Conservation (phyloP, 2,797 vertebrate genomes). For the Aselliscus stoliczkanus region DNA sequence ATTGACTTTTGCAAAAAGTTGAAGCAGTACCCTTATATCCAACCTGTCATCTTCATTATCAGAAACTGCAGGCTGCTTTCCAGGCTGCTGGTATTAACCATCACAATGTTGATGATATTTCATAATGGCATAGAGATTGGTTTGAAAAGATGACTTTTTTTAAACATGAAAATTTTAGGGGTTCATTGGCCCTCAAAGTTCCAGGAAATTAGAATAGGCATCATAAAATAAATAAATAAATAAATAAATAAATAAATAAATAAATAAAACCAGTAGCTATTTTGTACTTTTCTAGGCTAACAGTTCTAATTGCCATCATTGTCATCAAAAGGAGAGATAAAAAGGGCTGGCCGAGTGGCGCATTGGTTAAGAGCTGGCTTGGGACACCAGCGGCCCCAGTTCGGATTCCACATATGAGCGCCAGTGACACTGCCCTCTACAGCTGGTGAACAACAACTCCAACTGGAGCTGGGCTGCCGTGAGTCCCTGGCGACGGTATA, state of each 20-base stretch:
- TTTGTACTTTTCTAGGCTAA: neutral
- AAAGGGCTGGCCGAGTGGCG: no score
- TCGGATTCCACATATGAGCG: no score
- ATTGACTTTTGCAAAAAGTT: neutral
- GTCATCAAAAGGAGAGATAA: neutral
- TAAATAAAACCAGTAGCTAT: neutral
- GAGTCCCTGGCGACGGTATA: no score
- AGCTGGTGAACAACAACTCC: no score
- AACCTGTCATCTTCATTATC: neutral
- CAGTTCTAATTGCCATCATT: neutral
- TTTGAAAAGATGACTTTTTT: neutral
- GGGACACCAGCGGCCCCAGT: no score
- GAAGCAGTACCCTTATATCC: neutral
- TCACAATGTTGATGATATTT: neutral
- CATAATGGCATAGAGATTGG: neutral
- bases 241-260: no score
- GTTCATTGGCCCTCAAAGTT: neutral
- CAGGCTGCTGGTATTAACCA: neutral
- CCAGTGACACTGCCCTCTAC: no score
- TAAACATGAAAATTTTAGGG: neutral
- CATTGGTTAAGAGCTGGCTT: no score
- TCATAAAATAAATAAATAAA: no score
- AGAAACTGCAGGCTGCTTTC: neutral
- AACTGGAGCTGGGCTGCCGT: no score
- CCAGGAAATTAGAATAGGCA: neutral